A percentile compares a stretch with the other conserved stretches of the same genome.
Conservation (phyloP, 1,140 invertebrate genomes). For the Apis dorsata region DNA sequence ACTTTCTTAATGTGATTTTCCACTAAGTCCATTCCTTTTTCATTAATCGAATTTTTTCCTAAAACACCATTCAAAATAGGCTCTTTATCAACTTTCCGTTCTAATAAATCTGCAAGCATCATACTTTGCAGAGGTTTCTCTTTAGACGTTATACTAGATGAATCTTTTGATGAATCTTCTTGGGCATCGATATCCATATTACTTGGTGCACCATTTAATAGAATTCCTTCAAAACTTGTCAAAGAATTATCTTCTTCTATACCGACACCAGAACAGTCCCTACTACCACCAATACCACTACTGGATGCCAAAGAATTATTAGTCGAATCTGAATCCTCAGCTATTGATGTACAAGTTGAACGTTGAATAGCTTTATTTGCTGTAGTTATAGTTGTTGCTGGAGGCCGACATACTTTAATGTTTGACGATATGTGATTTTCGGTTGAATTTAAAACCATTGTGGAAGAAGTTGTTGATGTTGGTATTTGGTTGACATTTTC, state of each 20-base stretch:
- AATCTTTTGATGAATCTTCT: slow-evolving; percentile 82
- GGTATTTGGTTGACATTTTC: slow-evolving; percentile 68
- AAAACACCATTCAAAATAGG: slow-evolving; percentile 83
- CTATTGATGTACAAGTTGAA: slow-evolving; percentile 73
- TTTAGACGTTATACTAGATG: slow-evolving; percentile 73
- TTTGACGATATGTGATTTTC: slow-evolving; percentile 74
- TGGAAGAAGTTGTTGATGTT: slow-evolving; percentile 58
- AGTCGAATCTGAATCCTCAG: slow-evolving; percentile 82
- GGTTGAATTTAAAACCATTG: slow-evolving; percentile 65
- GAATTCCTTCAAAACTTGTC: slow-evolving; percentile 83
- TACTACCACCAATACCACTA: slow-evolving; percentile 80
- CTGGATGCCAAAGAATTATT: slow-evolving; percentile 82
- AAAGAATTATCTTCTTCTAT: slow-evolving; percentile 83
- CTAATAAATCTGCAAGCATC: slow-evolving; percentile 86
- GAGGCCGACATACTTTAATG: slow-evolving; percentile 73
- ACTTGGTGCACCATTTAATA: slow-evolving; percentile 82
- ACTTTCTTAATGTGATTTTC: slow-evolving; percentile 83
- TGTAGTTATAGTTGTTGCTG: slow-evolving; percentile 71
- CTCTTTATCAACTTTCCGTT: slow-evolving; percentile 83
- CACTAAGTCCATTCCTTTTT: slow-evolving; percentile 83
- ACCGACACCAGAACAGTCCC: slow-evolving; percentile 77
- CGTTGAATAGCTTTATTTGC: slow-evolving; percentile 70
- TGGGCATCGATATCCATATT: slow-evolving; percentile 81
- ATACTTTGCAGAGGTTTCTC: slow-evolving; percentile 79
- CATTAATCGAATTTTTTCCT: slow-evolving; percentile 83